Evolutionary conservation across 2,797 vertebrate genomes (phyloP).

Genomic region (Paguma larvata): DNA sequence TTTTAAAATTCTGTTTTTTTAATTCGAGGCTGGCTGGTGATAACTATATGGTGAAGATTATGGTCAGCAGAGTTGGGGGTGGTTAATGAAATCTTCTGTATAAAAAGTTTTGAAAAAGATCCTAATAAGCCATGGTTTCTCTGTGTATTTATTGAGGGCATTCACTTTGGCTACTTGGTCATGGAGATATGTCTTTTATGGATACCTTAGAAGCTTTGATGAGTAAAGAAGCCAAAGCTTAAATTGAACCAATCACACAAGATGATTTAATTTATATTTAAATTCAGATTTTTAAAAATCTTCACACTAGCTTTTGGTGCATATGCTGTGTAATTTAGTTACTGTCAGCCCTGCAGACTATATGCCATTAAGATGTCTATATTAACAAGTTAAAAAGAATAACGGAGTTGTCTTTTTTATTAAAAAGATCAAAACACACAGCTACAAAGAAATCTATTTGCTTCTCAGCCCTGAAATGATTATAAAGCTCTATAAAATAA

Average conservation of each 20-base stretch:
- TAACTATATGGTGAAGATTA: not conserved
- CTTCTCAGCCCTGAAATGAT: slow-evolving; percentile 3
- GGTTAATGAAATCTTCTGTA: not conserved
- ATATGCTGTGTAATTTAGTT: not conserved
- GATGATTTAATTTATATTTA: slow-evolving; percentile 40
- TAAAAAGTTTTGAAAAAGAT: slow-evolving; percentile 16
- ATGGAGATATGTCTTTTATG: not conserved
- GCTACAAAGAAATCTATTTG: slow-evolving; percentile 42
- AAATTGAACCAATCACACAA: not conserved
- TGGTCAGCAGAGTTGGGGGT: not conserved
- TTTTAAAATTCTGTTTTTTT: not conserved
- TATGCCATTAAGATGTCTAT: not conserved
- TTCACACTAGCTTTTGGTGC: not conserved
- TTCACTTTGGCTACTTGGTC: not conserved
- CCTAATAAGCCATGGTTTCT: not conserved
- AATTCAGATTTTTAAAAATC: not conserved
- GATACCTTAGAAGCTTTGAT: not conserved
- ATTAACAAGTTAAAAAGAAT: slow-evolving; percentile 38
- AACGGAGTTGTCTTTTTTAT: slow-evolving; percentile 27
- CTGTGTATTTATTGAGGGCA: not conserved
- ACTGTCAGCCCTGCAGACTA: not conserved
- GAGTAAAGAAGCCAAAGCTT: slow-evolving; percentile 45
- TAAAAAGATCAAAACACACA: not conserved
- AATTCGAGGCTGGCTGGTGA: not conserved
- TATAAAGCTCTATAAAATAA: slow-evolving; percentile 57